Percentiles rank a stretch among this genome's conserved stretches.
These are phyloP conservation scores for Pachypeltis micranthus DNA, from an alignment of 1,140 invertebrate genomes.

Conservation along the genomic window DNA sequence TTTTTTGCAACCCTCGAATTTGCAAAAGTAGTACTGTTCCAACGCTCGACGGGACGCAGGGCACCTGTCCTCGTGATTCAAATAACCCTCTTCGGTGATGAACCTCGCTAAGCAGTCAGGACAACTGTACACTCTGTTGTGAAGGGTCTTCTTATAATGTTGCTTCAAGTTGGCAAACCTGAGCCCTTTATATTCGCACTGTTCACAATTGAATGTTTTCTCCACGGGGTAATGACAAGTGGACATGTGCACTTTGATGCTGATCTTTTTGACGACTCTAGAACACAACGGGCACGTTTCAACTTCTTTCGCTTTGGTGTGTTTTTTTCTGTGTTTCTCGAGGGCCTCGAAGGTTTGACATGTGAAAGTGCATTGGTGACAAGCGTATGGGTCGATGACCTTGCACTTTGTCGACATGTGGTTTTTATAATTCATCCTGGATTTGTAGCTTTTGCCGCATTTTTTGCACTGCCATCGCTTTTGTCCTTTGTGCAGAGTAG, in stretches of 20 bases:
- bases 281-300: neutral
- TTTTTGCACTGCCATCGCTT: neutral
- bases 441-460: neutral
- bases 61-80: neutral
- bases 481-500: neutral
- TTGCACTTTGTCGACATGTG: neutral
- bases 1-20: neutral
- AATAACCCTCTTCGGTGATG: neutral
- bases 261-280: neutral
- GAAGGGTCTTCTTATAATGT: neutral
- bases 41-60: neutral
- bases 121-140: neutral
- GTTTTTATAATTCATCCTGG: neutral
- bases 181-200: neutral
- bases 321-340: neutral
- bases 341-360: neutral
- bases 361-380: neutral
- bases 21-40: neutral
- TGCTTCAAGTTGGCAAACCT: neutral
- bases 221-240: neutral
- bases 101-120: neutral
- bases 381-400: neutral
- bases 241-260: neutral
- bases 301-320: neutral
- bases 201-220: neutral